Base-by-base conservation (phyloP, 1,140 invertebrate species). In the Lordiphosa mommai region DNA sequence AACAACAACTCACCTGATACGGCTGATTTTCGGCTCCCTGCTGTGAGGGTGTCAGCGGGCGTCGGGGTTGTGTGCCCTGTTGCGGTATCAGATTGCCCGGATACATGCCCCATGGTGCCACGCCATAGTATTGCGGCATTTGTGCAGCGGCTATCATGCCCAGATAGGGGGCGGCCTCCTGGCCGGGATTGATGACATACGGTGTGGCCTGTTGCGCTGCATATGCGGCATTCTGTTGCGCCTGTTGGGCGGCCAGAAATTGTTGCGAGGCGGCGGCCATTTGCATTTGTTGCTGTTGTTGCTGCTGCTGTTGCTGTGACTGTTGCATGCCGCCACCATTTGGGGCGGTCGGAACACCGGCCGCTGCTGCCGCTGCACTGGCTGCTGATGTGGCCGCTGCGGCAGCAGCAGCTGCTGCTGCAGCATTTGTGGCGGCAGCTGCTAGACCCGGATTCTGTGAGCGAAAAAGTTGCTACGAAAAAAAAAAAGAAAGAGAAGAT, bases 101-200 rank as follows among this genome's bases (percentile, higher is more conserved):
- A 89, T 95, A 95, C 63, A 96, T 93, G 53, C 92, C 92, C 94
- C 94, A 96, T 10, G 94, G 94, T 17, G 94, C 94, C 12, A 92
- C 93, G 58, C 94, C 93, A 47, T 93, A 94, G 90, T 95, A 96
- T 89, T 95, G 96, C 27, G 94, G 94, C 63, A 95, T 92, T 84
- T 93, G 94, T 74, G 92, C 91, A 71, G 92, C 92, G 68, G 93
- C 91, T 66, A 92, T 92, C 64, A 94, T 86, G 59, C 87, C 84
- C 86, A 89, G 87, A 77, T 93, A 93, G 2, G 93, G 92, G 57
- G 91, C 88, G 23, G 85, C 85, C 60, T 90, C 89, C 67, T 90
- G 89, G 41, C 92, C 92, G 32, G 94, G 93, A 89, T 97, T 97
- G 72, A 98, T 94, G 53, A 98, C 94, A 85, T 98, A 98, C 12